These are phyloP conservation scores for Potamarius usumacintae DNA, from an alignment of 2,113 vertebrate genomes.

Conservation along the genomic window DNA sequence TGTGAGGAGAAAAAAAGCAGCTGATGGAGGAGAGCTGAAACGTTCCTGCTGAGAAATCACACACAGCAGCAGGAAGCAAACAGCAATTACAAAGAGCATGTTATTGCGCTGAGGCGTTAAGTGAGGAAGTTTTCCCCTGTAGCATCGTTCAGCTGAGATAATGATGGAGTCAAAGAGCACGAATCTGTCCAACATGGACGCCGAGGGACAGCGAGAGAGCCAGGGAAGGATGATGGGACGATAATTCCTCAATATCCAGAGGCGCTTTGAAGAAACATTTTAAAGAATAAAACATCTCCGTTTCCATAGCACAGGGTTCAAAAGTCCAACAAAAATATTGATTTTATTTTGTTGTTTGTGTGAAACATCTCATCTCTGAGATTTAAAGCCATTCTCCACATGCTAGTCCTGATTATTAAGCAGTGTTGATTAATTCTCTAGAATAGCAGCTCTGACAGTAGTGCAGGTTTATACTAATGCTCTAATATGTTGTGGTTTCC, in stretches of 20 bases:
- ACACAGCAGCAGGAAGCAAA: constrained; percentile 54
- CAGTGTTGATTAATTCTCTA: neutral
- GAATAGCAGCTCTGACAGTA: neutral
- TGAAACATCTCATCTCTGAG: constrained; percentile 4
- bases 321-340: constrained; percentile 11
- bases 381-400: neutral
- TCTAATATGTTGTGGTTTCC: neutral
- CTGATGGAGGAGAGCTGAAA: neutral
- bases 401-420: neutral
- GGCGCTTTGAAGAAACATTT: neutral
- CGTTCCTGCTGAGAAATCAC: constrained; percentile 48
- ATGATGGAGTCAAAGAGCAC: constrained; percentile 38
- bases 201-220: constrained; percentile 9
- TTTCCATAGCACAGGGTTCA: neutral
- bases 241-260: constrained; percentile 23
- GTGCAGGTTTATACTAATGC: neutral
- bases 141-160: constrained; percentile 27
- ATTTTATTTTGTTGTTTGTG: constrained; percentile 15
- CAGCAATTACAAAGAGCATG: constrained; percentile 50
- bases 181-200: constrained; percentile 14
- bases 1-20: constrained; percentile 22
- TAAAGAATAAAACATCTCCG: neutral
- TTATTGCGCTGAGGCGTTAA: constrained; percentile 41
- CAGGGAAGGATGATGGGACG: neutral
- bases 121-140: constrained; percentile 41